Conservation (phyloP, 2,797 vertebrate species). For the Lemur catta region DNA sequence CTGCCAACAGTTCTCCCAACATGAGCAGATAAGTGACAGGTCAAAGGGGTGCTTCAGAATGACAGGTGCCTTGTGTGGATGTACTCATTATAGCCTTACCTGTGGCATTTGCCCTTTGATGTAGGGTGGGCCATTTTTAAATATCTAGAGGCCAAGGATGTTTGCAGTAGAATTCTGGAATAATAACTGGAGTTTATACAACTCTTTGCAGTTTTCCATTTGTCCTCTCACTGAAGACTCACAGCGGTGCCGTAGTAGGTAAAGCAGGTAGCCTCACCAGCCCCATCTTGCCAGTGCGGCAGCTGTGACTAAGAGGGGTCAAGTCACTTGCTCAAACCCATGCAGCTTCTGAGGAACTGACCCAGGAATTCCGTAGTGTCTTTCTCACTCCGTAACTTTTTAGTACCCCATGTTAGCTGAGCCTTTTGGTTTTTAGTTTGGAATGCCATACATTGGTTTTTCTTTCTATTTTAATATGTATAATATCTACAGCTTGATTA, state of each 20-base stretch:
- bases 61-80: not conserved
- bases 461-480: not conserved
- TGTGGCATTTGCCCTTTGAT: not conserved
- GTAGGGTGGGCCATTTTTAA: not conserved
- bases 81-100: not conserved
- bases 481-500: not conserved
- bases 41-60: not conserved
- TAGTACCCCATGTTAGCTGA: not conserved
- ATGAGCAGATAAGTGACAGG: not conserved
- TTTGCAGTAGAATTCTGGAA: constrained; percentile 7
- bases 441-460: not conserved
- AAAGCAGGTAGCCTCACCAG: not conserved
- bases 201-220: not conserved
- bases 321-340: not conserved
- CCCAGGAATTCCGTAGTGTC: not conserved
- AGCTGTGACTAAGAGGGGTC: too few relatives aligned
- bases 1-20: not conserved
- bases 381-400: not conserved
- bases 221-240: not conserved
- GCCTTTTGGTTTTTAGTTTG: not conserved
- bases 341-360: not conserved
- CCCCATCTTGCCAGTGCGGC: fast-evolving
- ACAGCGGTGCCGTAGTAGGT: not conserved
- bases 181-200: not conserved
- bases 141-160: not conserved